Evolutionary conservation across 35 echinoderm and acorn worm species (phyloP), one percentile per base, ranked within the genome.

Genomic region (Holothuria glaberrima): DNA sequence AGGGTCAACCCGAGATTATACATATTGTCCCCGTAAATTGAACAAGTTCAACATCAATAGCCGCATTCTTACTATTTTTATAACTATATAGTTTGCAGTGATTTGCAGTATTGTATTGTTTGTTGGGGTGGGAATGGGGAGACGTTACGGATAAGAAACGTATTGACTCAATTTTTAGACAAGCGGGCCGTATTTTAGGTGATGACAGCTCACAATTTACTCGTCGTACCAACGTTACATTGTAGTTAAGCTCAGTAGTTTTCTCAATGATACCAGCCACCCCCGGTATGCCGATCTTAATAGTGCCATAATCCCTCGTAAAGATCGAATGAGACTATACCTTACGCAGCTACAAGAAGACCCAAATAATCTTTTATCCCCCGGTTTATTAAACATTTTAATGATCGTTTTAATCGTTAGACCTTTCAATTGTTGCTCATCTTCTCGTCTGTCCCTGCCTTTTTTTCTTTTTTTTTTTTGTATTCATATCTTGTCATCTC

Each of bases 1-100:
- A 66, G 21, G 28, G 63, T 66, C 63, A 66, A 66, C 63, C 63
- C 63, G 63, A 66, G 63, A 66, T 66, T n/a, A n/a, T n/a, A n/a
- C 28, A 19, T 66, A 66, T 66, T 66, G 63, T 19, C 63, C 21
- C 20, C 63, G 63, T 66, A 66, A 66, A 66, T 66, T 66, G 63
- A 66, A 66, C 63, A 66, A 66, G 63, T 66, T 66, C 12, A 6
- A 66, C 63, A 66, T 16, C 63, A 66, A 66, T 66, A 66, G 63
- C 63, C 63, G 63, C 63, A 66, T 66, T 66, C 63, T 21, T 6
- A 66, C 12, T 66, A 66, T 66, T 21, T 66, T 66, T 21, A 66
- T 66, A 66, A 21, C 12, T 66, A 9, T 9, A 19, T 66, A 19
- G 21, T 66, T 66, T 66, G 63, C 28, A 66, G 63, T 66, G 63